Base-by-base conservation (phyloP, 1,140 invertebrate species). In the Pantala flavescens region DNA sequence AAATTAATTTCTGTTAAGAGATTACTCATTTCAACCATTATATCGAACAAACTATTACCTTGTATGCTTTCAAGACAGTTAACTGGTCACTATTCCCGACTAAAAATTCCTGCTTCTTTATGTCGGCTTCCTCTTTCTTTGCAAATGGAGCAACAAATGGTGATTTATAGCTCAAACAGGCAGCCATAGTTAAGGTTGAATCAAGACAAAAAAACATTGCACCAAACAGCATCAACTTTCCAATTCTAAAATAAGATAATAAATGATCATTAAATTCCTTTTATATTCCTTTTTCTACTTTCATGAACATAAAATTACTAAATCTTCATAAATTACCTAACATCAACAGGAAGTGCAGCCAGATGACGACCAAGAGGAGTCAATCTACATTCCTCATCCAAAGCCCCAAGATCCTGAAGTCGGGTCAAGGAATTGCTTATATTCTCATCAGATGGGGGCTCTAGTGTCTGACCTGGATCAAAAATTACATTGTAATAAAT, bases 151-250 rank as follows among this genome's bases (percentile, higher is more conserved):
- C 85, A 0, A 90, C 83, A 80, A 95, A 95, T 0, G 93, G 92
- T 78, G 89, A 92, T 81, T 94, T 94, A 80, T 94, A 89, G 75
- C 94, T 92, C 7, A 98, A 83, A 80, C 90, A 91, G 55, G 95
- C 93, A 0, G 95, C 95, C 80, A 98, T 94, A 11, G 95, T 98
- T 0, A 98, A 84, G 0, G 96, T 90, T 0, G 96, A 96, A 83
- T 98, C 95, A 5, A 98, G 85, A 82, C 96, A 98, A 78, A 93
- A 94, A 78, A 98, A 92, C 73, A 97, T 93, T 23, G 95, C 90
- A 0, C 95, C 93, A 79, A 93, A 95, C 0, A 98, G 81, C 83
- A 98, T 91, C 79, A 98, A 86, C 84, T 97, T 95, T 21, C 93
- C 94, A 74, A 96, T 91, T 78, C 92, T 81, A 16, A 88, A 78